Base-by-base conservation (phyloP, 1,140 invertebrate genomes). In the Bicyclus anynana region DNA sequence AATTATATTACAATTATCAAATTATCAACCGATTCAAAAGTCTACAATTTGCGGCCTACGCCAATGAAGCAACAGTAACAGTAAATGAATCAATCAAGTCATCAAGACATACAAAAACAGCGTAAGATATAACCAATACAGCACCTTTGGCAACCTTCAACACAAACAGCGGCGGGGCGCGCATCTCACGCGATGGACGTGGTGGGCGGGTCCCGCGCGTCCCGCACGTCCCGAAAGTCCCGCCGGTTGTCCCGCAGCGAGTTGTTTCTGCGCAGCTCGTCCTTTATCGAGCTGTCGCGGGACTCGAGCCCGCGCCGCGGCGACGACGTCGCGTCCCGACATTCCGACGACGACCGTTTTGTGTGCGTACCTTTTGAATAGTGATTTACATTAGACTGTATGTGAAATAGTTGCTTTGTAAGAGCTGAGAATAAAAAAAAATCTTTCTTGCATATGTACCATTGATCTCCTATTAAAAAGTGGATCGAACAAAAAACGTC, bases 331-430 rank as follows among this genome's bases (percentile, higher is more conserved):
- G 74, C 59, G 20, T 87, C 84, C 2, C 84, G 61, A 48, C 87
- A 89, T 59, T 89, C 88, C 5, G 87, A 89, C 1, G 87, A 87
- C 12, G 87, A 89, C 12, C 88, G 73, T 49, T 88, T 89, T 26
- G 87, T 89, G 67, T 89, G 76, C 2, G 78, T 77, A 51, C 82
- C 84, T 87, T 40, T 17, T 1, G 4, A 1, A 12, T 12, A 35
- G 12, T 26, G 7, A 26, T 26, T n/a, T n/a, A n/a, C n/a, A n/a
- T n/a, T n/a, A n/a, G n/a, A n/a, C n/a, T n/a, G n/a, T n/a, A n/a
- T n/a, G n/a, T n/a, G n/a, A n/a, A n/a, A n/a, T n/a, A n/a, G n/a
- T n/a, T n/a, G n/a, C n/a, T n/a, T n/a, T n/a, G n/a, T n/a, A n/a
- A n/a, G n/a, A n/a, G n/a, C n/a, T n/a, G n/a, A n/a, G n/a, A n/a